phyloP scores from a whole-genome alignment of 2,888 invertebrate species.

The Nomada ruficornis region DNA sequence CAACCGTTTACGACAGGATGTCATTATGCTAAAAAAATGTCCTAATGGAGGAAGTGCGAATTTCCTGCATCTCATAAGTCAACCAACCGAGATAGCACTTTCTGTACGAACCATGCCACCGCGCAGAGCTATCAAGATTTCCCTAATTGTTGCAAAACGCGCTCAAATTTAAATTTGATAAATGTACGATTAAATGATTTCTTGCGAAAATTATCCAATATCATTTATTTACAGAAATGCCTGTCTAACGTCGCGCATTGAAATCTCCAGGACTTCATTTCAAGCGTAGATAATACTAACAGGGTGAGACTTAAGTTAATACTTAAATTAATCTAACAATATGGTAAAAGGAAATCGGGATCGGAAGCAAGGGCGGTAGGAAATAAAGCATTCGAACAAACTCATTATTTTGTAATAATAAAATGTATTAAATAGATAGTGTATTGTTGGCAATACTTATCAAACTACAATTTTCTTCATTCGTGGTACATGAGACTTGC shows the following conservation, averaged over 20 bases:
- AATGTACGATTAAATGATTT: too few species aligned
- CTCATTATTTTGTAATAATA: slow-evolving; percentile 81
- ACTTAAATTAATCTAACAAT: neutral
- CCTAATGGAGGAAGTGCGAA: slow-evolving; percentile 22
- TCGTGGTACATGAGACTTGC: slow-evolving; percentile 80
- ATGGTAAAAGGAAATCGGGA: neutral
- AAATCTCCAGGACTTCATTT: too few species aligned
- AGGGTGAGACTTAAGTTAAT: too few species aligned
- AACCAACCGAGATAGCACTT: slow-evolving; percentile 3
- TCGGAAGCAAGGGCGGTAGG: slow-evolving; percentile 10
- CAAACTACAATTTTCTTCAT: slow-evolving; percentile 78
- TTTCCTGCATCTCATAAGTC: slow-evolving; percentile 19
- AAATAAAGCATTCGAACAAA: slow-evolving; percentile 51
- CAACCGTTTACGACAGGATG: slow-evolving; percentile 16
- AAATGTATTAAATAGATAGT: slow-evolving; percentile 84
- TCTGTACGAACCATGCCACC: neutral
- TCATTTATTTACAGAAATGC: too few species aligned
- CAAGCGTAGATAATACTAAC: too few species aligned
- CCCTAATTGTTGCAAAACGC: neutral
- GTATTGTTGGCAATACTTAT: slow-evolving; percentile 83
- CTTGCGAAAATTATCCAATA: too few species aligned
- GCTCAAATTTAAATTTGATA: too few species aligned
- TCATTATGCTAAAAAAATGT: slow-evolving; percentile 20
- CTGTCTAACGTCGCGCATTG: too few species aligned
- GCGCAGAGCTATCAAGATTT: neutral